These are phyloP conservation scores for Clarias batrachus DNA, from an alignment of 2,113 vertebrate species.

Conservation along the genomic window DNA sequence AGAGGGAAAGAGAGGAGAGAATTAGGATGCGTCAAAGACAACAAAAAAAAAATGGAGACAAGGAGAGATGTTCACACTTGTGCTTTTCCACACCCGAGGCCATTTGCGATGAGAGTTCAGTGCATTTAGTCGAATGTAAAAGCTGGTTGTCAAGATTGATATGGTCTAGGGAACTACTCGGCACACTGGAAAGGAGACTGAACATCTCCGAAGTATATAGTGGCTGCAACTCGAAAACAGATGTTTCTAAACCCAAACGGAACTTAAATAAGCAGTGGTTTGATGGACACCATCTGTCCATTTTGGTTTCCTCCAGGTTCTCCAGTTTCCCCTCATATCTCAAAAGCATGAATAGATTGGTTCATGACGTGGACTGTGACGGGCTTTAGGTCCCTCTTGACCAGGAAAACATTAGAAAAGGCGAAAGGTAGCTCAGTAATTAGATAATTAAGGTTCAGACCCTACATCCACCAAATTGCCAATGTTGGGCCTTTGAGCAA, in stretches of 20 bases:
- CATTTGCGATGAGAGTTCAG: background rate
- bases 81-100: background rate
- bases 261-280: background rate
- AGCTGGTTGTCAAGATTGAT: background rate
- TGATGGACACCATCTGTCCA: background rate
- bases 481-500: no score
- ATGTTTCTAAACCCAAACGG: background rate
- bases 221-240: background rate
- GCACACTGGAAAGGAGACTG: background rate
- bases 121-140: background rate
- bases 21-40: slow-evolving; percentile 12
- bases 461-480: no score
- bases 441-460: no score
- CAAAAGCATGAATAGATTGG: background rate
- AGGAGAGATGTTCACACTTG: background rate
- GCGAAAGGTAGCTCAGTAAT: no score
- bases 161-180: background rate
- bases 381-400: background rate
- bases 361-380: background rate
- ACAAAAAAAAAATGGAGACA: background rate
- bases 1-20: background rate
- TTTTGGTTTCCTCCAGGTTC: background rate
- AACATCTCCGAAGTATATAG: background rate
- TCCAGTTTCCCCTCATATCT: background rate
- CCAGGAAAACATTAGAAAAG: background rate